These are phyloP conservation scores for Coptotermes formosanus DNA, from an alignment of 1,140 invertebrate species.

Conservation along the genomic window DNA sequence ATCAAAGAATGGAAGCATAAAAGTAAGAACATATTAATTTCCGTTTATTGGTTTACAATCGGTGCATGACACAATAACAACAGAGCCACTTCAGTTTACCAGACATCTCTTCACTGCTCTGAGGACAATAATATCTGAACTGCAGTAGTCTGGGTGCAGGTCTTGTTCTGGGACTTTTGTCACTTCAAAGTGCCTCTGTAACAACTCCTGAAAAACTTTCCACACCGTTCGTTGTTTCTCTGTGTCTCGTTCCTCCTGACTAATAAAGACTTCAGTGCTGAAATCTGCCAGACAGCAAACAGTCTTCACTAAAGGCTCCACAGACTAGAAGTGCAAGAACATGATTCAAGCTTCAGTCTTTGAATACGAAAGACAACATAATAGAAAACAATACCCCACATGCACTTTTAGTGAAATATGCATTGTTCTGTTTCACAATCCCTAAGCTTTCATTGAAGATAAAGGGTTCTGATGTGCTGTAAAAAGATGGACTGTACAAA, in stretches of 20 bases:
- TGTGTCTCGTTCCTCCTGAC: slow-evolving; percentile 59
- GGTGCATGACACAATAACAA: no score
- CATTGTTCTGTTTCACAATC: no score
- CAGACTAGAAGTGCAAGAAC: slow-evolving; percentile 52
- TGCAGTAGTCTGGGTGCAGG: slow-evolving; percentile 56
- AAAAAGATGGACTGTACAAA: no score
- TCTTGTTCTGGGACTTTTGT: slow-evolving; percentile 51
- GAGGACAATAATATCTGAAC: slow-evolving; percentile 56
- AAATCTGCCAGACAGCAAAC: slow-evolving; percentile 49
- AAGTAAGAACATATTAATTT: no score
- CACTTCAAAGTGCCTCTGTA: slow-evolving; percentile 37
- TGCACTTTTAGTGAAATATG: no score
- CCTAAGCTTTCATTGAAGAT: no score
- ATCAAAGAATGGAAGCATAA: no score
- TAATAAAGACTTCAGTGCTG: slow-evolving; percentile 51
- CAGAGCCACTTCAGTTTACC: neutral
- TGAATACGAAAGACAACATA: neutral
- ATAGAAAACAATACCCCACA: neutral
- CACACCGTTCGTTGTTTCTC: slow-evolving; percentile 54
- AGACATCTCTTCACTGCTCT: slow-evolving; percentile 48
- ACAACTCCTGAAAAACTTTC: slow-evolving; percentile 47
- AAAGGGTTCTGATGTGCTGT: no score
- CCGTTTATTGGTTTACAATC: no score
- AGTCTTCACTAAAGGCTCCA: slow-evolving; percentile 54
- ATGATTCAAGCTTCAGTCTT: neutral